Evolutionary conservation across 2,113 vertebrate genomes (phyloP), one percentile per base, ranked within the genome.

Genomic region (Elachura formosa): DNA sequence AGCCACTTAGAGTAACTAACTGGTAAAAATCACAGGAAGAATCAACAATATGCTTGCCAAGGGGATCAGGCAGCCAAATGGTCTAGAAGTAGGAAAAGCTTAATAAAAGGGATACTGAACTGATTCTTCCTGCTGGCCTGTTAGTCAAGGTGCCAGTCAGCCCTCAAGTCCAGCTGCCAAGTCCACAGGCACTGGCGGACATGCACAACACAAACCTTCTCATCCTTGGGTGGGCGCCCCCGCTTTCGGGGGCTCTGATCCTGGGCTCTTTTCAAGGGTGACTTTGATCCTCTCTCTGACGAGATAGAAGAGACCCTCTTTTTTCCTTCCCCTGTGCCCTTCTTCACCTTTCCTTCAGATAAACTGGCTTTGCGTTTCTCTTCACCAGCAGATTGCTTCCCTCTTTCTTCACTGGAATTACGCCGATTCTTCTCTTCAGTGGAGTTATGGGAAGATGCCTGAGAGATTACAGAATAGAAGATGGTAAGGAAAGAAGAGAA

Each of bases 161-260:
- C 59, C 82, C 80, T 96, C 36, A 40, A 91, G 84, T 94, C 89
- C 93, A 93, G 55, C 74, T 83, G 95, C 83, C 93, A 94, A 92
- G 87, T 94, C 96, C 95, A 94, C 5, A 31, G 93, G 83, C 81
- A 78, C 66, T 92, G 89, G 88, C 20, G 38, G 93, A 96, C 94
- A 95, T 93, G 94, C 87, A 93, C 87, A 93, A 96, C 95, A 98
- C 98, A 96, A 97, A 99, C 99, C 99, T 99, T 99, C 97, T 99
- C 99, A 40, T 98, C 98, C 97, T 98, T 98, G 82, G 98, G 98
- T 51, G 99, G 99, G 28, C 99, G 98, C 93, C 99, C 98, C 79
- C 98, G 98, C 94, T 99, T 99, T 89, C 99, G 98, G 92, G 99
- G 98, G 94, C 98, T 99, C 84, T 99, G 98, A 87, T 99, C 99